phyloP scores from a whole-genome alignment of 2,888 invertebrate genomes.

The Ennomos quercinarius region DNA sequence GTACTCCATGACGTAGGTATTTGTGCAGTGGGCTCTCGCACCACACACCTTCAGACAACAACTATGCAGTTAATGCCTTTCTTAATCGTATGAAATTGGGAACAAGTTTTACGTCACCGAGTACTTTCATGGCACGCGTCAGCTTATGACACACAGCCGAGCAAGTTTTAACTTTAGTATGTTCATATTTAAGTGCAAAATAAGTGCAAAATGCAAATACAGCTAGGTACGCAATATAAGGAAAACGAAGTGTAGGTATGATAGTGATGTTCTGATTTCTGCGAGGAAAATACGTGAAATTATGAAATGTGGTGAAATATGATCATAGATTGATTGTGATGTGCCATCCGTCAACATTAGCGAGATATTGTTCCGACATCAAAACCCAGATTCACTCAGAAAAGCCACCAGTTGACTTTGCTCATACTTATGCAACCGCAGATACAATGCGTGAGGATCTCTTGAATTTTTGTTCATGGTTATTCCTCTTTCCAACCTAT shows the following conservation, averaged over 20 bases:
- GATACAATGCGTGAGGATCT: too few species aligned
- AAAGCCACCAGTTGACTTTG: too few species aligned
- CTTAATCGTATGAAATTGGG: slow-evolving; percentile 39
- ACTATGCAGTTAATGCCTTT: slow-evolving; percentile 30
- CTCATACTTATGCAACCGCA: too few species aligned
- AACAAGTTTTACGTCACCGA: slow-evolving; percentile 35
- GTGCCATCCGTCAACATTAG: background rate
- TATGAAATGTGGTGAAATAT: slow-evolving; percentile 15
- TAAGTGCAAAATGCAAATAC: slow-evolving; percentile 6
- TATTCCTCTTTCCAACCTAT: too few species aligned
- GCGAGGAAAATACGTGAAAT: slow-evolving; percentile 13
- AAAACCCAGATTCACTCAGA: too few species aligned
- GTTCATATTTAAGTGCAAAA: slow-evolving; percentile 1
- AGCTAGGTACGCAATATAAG: slow-evolving; percentile 22
- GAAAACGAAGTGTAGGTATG: slow-evolving; percentile 18
- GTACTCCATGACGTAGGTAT: too few species aligned
- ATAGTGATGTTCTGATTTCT: slow-evolving; percentile 11
- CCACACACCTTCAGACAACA: slow-evolving; percentile 25
- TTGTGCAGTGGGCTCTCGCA: too few species aligned
- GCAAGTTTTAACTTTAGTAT: slow-evolving; percentile 11
- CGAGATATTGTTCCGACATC: too few species aligned
- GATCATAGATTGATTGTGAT: slow-evolving; percentile 7
- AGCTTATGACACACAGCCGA: slow-evolving; percentile 7
- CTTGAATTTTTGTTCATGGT: too few species aligned
- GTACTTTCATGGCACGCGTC: slow-evolving; percentile 28